phyloP scores from a whole-genome alignment of 2,113 vertebrate genomes.

The Apteryx mantelli region DNA sequence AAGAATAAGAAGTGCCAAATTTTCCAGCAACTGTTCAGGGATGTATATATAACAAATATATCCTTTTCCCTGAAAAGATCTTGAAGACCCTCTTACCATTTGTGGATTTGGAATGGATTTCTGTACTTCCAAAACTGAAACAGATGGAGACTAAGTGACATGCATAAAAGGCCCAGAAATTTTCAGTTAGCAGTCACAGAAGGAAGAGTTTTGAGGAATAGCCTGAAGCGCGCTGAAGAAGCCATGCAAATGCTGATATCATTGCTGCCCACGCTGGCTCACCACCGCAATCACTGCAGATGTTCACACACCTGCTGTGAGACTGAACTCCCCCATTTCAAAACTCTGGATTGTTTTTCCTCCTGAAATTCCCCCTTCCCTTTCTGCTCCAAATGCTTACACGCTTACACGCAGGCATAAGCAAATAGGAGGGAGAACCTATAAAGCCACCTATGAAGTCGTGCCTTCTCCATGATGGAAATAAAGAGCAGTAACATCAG shows the following conservation, averaged over 20 bases:
- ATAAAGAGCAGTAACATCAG: neutral
- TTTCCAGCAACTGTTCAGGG: neutral
- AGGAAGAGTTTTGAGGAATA: neutral
- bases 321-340: neutral
- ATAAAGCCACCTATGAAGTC: neutral
- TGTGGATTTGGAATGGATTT: conserved; percentile 31
- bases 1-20: neutral
- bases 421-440: neutral
- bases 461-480: neutral
- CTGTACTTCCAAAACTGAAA: neutral
- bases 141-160: neutral
- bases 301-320: neutral
- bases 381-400: neutral
- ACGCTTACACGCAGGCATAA: neutral
- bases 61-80: neutral
- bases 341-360: neutral
- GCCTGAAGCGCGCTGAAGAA: neutral
- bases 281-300: accelerated
- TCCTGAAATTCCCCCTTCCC: neutral
- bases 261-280: neutral
- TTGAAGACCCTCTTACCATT: neutral
- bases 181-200: neutral
- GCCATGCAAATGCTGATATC: neutral
- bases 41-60: neutral
- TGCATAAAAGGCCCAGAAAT: neutral